Conservation (phyloP, 2,797 vertebrate genomes). For the Myotis vivesi region DNA sequence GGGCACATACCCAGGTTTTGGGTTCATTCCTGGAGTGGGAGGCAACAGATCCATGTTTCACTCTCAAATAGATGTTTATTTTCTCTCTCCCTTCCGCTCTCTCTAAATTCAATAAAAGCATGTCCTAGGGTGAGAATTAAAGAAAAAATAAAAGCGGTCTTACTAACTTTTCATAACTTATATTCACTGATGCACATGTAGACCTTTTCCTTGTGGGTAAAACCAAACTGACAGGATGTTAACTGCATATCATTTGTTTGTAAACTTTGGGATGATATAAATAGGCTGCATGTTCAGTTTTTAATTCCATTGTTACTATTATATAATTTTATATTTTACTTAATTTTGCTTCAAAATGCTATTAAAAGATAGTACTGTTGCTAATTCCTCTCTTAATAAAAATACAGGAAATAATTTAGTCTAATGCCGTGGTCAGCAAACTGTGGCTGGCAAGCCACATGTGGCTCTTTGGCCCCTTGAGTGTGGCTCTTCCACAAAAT, state of each 20-base stretch:
- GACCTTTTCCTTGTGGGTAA: not conserved
- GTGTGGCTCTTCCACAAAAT: too few species aligned
- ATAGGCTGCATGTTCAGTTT: not conserved
- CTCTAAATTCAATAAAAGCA: not conserved
- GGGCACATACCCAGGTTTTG: not conserved
- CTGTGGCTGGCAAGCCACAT: too few species aligned
- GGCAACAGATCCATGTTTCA: not conserved
- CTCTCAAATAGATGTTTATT: not conserved
- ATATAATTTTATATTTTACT: not conserved
- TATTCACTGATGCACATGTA: not conserved
- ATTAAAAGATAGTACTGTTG: not conserved
- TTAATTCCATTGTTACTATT: not conserved
- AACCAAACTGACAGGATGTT: not conserved
- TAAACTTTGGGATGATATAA: not conserved
- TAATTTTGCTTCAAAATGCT: not conserved
- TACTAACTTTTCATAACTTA: not conserved
- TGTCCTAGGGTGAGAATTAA: not conserved
- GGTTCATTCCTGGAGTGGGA: not conserved
- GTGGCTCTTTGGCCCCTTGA: too few species aligned
- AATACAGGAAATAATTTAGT: not conserved
- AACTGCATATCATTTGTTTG: not conserved
- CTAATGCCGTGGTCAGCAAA: too few species aligned
- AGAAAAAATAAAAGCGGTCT: not conserved
- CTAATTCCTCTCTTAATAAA: not conserved
- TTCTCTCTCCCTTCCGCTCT: not conserved